Evolutionary conservation across 2,113 vertebrate species (phyloP), one percentile per base, ranked within the genome.

Genomic region (Gallinago undulata): DNA sequence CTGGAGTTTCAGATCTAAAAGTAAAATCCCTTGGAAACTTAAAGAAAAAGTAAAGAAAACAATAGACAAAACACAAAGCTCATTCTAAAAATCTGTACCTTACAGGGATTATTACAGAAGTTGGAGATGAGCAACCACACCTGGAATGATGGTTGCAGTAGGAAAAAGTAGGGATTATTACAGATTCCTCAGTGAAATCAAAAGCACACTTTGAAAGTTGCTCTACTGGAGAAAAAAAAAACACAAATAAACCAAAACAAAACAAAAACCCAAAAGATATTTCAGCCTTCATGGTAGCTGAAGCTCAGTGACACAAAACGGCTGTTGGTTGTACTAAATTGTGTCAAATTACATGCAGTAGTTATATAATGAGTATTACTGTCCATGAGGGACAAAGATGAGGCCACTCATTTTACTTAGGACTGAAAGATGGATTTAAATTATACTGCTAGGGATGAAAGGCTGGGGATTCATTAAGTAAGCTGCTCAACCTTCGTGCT

Each of bases 381-480:
- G 63, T 78, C 60, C 72, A 47, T 51, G 66, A 95, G 94, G 59
- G 80, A 94, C 73, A 92, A 87, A 81, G 90, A 90, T 89, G 80
- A 96, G 75, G n/a, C 35, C 76, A 77, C 87, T 96, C 28, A 67
- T 93, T 97, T 95, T 91, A 75, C 63, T 94, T 83, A 76, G 90
- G 56, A 90, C 63, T 95, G 88, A 88, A 95, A 78, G 72, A 94
- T 68, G 47, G 51, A 82, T 95, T 90, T 87, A 95, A 97, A 96
- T 93, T 95, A 79, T 35, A 78, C 68, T 95, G 47, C 68, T 33
- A 92, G 51, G 78, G 84, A 96, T 95, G 76, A 96, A 97, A 96
- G 89, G 39, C 78, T 78, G 80, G 51, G 0, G 8, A 73, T 96
- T 97, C 95, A 89, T 97, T 97, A 96, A 94, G 39, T 51, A 86